Base-by-base conservation (phyloP, 2,797 vertebrate genomes). In the Gobionotothen gibberifrons region DNA sequence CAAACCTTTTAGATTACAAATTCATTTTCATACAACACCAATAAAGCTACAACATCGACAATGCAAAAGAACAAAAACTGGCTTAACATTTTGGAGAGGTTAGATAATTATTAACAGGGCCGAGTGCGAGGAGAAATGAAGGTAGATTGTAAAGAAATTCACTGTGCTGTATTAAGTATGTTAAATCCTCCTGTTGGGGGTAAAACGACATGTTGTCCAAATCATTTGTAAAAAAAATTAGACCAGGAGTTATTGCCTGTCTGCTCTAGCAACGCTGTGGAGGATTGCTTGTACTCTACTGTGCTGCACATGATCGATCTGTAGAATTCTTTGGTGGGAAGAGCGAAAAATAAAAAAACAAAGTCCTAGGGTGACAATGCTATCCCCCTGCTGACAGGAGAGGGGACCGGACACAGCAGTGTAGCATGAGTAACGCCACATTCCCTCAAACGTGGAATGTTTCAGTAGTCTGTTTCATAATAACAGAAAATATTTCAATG, bases 271-370 rank as follows among this genome's bases (percentile, higher is more conserved):
- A 57, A 79, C 4, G 42, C 29, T 36, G 79, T 39, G 78, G 65
- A 82, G 69, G 82, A 83, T 77, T 87, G 85, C 72, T 80, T 61
- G 69, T 67, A 72, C 69, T 77, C 74, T 79, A 74, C 78, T 83
- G 74, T 82, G 83, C 77, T 91, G 85, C 87, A 80, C 84, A 85
- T 70, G 64, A 78, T 81, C 74, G 62, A 90, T 83, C 86, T 70
- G 69, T 78, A 81, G 74, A 79, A 82, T 81, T 95, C 94, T 95
- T 95, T 95, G 95, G 94, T 93, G 94, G 92, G 90, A 93, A 82
- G 66, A 85, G 76, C 69, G 75, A 76, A 58, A 60, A 76, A 79
- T 74, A 77, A 81, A 70, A 67, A 69, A 75, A 76, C 4, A 26
- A 80, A 78, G 66, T 86, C 76, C 59, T 42, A 80, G 83, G 70